A percentile compares a stretch with the other conserved stretches of the same genome.
Conservation (phyloP, 2,888 invertebrate species). For the Tridacna gigas region DNA sequence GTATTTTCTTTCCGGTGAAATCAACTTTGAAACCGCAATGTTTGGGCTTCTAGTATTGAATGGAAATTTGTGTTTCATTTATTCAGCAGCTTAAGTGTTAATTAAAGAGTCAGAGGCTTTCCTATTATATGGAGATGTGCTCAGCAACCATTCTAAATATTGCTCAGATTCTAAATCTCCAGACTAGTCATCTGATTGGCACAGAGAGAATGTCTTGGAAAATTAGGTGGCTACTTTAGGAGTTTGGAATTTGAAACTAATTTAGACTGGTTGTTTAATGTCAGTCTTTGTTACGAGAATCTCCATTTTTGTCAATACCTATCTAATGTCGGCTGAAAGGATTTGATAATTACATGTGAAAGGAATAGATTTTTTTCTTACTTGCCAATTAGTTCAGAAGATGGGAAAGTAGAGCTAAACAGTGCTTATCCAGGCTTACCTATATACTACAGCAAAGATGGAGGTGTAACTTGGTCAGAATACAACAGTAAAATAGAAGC, state of each 20-base stretch:
- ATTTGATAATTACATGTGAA: background rate
- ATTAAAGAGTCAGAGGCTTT: no score
- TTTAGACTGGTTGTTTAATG: background rate
- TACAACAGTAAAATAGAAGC: constrained; percentile 57
- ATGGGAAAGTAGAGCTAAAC: constrained; percentile 69
- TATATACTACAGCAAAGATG: constrained; percentile 73
- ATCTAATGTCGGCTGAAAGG: no score
- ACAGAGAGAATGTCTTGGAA: background rate
- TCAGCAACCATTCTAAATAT: background rate
- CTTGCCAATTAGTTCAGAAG: constrained; percentile 47
- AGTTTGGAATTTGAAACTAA: background rate
- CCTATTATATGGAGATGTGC: background rate
- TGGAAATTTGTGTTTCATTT: no score
- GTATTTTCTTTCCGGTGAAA: no score
- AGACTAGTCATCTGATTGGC: no score
- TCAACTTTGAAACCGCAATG: no score
- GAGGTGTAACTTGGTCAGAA: constrained; percentile 66
- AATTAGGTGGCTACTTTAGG: background rate
- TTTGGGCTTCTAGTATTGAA: no score
- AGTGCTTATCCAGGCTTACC: constrained; percentile 77
- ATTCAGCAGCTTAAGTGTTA: no score
- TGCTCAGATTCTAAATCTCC: no score
- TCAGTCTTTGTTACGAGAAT: no score
- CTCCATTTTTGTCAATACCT: no score
- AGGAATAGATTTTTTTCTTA: background rate